Conservation (phyloP, 2,888 invertebrate genomes). For the Drosophila villosipedis region DNA sequence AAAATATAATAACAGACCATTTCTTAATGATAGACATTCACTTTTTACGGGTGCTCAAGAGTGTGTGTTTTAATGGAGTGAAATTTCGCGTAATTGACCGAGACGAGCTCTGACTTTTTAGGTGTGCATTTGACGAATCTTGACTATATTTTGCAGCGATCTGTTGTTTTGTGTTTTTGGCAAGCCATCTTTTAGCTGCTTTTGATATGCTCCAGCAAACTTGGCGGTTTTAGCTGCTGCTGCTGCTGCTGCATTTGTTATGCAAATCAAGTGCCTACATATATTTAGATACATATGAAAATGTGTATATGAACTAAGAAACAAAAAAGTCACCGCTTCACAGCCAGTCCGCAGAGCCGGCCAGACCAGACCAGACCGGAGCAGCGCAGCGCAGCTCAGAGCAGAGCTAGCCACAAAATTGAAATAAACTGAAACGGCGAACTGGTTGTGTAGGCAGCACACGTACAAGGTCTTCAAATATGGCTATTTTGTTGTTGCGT, state of each 20-base stretch:
- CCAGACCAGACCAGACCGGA: conserved; percentile 47
- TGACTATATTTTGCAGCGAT: conserved; percentile 45
- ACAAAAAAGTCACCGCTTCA: conserved; percentile 58
- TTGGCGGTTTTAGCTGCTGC: conserved; percentile 31
- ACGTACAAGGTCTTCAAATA: conserved; percentile 84
- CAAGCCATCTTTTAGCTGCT: conserved; percentile 31
- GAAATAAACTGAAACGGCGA: conserved; percentile 72
- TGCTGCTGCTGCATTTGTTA: conserved; percentile 72
- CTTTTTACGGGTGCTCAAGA: conserved; percentile 69
- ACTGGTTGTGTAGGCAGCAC: conserved; percentile 83
- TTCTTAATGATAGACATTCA: conserved; percentile 80
- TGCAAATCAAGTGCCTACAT: conserved; percentile 73
- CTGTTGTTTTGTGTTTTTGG: conserved; percentile 22
- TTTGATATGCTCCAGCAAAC: conserved; percentile 44
- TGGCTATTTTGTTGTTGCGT: conserved; percentile 62
- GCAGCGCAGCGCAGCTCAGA: conserved; percentile 6
- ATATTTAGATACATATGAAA: conserved; percentile 25
- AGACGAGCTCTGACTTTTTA: conserved; percentile 68
- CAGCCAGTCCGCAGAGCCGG: conserved; percentile 53
- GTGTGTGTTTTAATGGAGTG: conserved; percentile 78
- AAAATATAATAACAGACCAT: conserved; percentile 9
- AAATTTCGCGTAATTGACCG: conserved; percentile 77
- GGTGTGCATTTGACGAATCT: conserved; percentile 76
- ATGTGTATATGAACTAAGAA: conserved; percentile 51
- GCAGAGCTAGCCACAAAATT: conserved; percentile 56